A percentile compares a stretch with the other conserved stretches of the same genome.
Evolutionary conservation across 2,888 invertebrate genomes (phyloP).

Genomic region (Sialis lutaria): DNA sequence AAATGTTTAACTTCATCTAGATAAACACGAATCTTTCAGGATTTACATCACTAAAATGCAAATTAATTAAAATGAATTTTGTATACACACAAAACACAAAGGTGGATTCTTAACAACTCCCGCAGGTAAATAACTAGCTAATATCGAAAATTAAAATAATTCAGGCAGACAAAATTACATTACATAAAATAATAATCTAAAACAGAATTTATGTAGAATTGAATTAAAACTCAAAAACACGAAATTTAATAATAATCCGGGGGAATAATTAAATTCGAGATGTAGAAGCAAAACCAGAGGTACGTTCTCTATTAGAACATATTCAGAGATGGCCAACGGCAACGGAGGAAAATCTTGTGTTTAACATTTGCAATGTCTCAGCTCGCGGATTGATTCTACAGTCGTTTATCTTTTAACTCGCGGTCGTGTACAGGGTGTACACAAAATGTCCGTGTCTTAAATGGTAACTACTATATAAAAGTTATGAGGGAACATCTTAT

Average conservation of each 20-base stretch:
- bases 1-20: too few relatives aligned
- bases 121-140: not conserved
- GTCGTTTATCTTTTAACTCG: too few relatives aligned
- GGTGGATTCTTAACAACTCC: not conserved
- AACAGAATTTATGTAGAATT: constrained; percentile 5
- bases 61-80: too few relatives aligned
- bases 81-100: too few relatives aligned
- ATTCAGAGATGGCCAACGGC: not conserved
- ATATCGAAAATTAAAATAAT: constrained; percentile 4
- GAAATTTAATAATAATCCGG: constrained; percentile 4
- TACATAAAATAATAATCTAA: constrained; percentile 5
- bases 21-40: too few relatives aligned
- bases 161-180: constrained; percentile 3
- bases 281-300: not conserved
- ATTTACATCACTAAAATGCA: too few relatives aligned
- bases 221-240: constrained; percentile 6
- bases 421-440: too few relatives aligned
- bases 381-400: not conserved
- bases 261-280: constrained; percentile 1
- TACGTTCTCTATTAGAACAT: constrained; percentile 1
- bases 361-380: constrained; percentile 2
- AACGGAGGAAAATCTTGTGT: not conserved
- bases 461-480: too few relatives aligned
- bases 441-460: too few relatives aligned
- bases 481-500: not conserved